These are phyloP conservation scores for Petrocephalus schoutedeni DNA, from an alignment of 2,797 vertebrate genomes.

Conservation along the genomic window DNA sequence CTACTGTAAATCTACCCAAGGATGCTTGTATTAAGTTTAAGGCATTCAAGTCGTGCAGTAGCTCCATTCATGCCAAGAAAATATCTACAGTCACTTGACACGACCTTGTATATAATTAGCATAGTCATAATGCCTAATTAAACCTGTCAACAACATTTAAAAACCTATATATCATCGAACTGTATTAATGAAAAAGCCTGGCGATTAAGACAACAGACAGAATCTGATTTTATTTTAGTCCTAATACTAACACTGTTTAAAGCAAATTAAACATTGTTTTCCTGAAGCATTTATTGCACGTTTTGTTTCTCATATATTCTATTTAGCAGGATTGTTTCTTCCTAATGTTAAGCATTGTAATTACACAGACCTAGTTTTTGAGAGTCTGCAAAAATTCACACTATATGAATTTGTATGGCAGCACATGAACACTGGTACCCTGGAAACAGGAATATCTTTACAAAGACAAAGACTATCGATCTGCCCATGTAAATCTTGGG, in stretches of 20 bases:
- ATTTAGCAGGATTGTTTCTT: not conserved
- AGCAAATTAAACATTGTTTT: not conserved
- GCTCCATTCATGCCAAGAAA: not conserved
- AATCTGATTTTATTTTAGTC: not conserved
- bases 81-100: not conserved
- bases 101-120: conserved; percentile 7
- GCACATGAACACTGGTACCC: not conserved
- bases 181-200: not conserved
- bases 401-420: not conserved
- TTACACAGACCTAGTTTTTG: not conserved
- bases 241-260: not conserved
- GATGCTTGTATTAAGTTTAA: not conserved
- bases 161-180: not conserved
- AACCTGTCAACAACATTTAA: not conserved
- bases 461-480: not conserved
- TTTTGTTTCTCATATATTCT: not conserved
- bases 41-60: not conserved
- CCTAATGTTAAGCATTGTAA: not conserved
- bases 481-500: not conserved
- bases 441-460: too few relatives aligned
- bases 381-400: not conserved
- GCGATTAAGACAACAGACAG: not conserved
- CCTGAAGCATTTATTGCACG: not conserved
- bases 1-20: not conserved
- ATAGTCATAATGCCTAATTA: not conserved